Conservation (phyloP, 2,888 invertebrate species). For the Drosophila ezoana region DNA sequence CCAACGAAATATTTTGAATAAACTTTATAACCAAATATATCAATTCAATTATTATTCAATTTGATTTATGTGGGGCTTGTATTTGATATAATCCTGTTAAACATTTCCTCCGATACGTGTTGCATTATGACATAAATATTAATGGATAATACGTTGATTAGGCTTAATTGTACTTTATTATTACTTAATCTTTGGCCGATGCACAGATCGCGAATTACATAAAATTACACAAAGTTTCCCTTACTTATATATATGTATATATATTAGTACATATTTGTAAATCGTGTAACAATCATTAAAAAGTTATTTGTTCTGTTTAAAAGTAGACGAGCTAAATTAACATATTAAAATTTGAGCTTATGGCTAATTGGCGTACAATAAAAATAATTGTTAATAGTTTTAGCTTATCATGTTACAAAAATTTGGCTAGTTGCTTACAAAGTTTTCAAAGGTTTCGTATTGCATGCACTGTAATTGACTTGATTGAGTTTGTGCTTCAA, state of each 20-base stretch:
- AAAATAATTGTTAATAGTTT: constrained; percentile 49
- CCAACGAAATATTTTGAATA: constrained; percentile 52
- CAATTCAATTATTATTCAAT: not conserved
- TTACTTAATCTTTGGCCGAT: constrained; percentile 83
- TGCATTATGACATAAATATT: not conserved
- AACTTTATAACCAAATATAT: constrained; percentile 35
- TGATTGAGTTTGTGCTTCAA: constrained; percentile 47
- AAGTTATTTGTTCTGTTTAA: constrained; percentile 55
- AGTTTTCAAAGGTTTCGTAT: constrained; percentile 30
- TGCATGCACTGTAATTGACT: constrained; percentile 59
- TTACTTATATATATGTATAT: constrained; percentile 20
- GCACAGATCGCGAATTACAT: constrained; percentile 74
- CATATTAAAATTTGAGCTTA: constrained; percentile 49
- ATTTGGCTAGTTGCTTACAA: constrained; percentile 57
- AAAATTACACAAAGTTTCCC: constrained; percentile 44
- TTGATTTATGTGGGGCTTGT: too few species aligned
- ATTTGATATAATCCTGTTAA: too few species aligned
- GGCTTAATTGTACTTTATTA: constrained; percentile 67
- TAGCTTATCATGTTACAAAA: constrained; percentile 32
- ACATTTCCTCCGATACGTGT: too few species aligned
- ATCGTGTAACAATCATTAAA: constrained; percentile 45
- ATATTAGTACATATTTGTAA: constrained; percentile 14
- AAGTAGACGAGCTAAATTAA: constrained; percentile 30
- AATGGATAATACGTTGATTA: not conserved
- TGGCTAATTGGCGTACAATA: constrained; percentile 51